phyloP scores from a whole-genome alignment of 2,113 vertebrate species.

The Rhinolophus sinicus region DNA sequence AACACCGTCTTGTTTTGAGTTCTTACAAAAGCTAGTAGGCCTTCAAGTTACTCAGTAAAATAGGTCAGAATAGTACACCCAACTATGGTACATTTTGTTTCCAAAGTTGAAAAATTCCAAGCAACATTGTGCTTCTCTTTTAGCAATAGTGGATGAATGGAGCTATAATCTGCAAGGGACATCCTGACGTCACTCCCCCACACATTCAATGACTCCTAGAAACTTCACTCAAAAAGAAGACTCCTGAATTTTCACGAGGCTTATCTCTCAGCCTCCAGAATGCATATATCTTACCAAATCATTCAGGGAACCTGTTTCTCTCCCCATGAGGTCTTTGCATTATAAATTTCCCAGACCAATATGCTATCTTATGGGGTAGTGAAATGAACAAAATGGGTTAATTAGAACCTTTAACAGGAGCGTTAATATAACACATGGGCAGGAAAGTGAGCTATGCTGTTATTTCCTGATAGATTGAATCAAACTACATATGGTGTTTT shows the following conservation, averaged over 20 bases:
- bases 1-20: neutral
- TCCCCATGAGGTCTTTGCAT: neutral
- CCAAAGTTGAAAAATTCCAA: neutral
- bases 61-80: neutral
- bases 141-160: neutral
- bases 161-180: neutral
- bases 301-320: neutral
- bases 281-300: neutral
- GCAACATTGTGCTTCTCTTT: neutral
- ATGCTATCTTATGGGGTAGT: neutral
- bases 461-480: constrained; percentile 16
- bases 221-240: neutral
- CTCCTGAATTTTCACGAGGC: neutral
- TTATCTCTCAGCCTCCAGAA: neutral
- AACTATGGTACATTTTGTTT: neutral
- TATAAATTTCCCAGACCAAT: neutral
- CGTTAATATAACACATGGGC: neutral
- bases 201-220: neutral
- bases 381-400: constrained; percentile 22
- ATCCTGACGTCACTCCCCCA: neutral
- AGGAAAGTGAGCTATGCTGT: neutral
- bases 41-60: neutral
- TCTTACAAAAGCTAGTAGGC: neutral
- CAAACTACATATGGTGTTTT: constrained; percentile 46
- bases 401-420: neutral